Conservation (phyloP, 2,113 vertebrate species). For the Atractosteus spatula region DNA sequence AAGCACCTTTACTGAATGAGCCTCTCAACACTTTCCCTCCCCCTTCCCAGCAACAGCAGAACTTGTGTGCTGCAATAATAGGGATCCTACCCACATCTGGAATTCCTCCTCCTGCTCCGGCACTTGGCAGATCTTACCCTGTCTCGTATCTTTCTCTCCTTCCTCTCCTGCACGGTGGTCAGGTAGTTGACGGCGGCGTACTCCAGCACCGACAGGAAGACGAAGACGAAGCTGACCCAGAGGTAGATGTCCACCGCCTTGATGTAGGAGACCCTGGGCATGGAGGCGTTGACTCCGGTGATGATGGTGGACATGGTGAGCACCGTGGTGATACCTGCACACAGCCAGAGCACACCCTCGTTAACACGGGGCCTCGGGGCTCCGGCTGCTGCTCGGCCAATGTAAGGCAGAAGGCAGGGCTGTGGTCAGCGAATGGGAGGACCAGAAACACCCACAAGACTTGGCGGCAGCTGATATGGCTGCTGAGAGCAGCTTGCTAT, state of each 20-base stretch:
- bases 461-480: too few relatives aligned
- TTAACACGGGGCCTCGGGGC: not conserved
- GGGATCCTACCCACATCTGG: too few relatives aligned
- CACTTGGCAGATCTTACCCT: constrained; percentile 49
- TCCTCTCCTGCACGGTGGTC: constrained; percentile 72
- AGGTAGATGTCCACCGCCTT: constrained; percentile 97
- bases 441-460: too few relatives aligned
- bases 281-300: constrained; percentile 93
- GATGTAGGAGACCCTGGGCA: constrained; percentile 96
- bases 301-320: constrained; percentile 81
- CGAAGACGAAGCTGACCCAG: constrained; percentile 98
- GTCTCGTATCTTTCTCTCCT: constrained; percentile 71
- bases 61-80: too few relatives aligned
- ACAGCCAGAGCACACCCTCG: not conserved
- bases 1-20: too few relatives aligned
- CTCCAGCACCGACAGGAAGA: constrained; percentile 94
- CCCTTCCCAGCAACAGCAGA: too few relatives aligned
- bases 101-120: too few relatives aligned
- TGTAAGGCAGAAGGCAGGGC: too few relatives aligned
- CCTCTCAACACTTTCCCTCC: too few relatives aligned
- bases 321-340: constrained; percentile 74
- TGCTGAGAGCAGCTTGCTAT: too few relatives aligned
- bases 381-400: too few relatives aligned
- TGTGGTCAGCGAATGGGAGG: too few relatives aligned
- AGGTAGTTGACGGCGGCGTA: constrained; percentile 82